These are phyloP conservation scores for Ennomos erosarius DNA, from an alignment of 2,888 invertebrate species.

Conservation along the genomic window DNA sequence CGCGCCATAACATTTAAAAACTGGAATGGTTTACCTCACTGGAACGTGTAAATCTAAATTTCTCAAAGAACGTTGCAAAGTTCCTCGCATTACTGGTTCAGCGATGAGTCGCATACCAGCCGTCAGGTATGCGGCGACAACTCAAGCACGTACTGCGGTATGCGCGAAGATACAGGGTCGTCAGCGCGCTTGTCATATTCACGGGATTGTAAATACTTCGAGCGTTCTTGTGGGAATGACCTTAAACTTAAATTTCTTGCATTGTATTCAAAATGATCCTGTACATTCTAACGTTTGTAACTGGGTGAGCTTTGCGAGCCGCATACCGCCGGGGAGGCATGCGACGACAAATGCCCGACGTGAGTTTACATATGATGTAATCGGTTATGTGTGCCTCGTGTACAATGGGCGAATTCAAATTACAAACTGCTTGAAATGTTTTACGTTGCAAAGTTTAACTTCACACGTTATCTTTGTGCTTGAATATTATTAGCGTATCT, in stretches of 20 bases:
- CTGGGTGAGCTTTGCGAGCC: slow-evolving; percentile 7
- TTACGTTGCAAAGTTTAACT: background rate
- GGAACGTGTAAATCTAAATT: background rate
- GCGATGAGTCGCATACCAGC: background rate
- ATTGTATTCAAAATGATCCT: background rate
- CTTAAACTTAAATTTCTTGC: slow-evolving; percentile 1
- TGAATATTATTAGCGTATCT: no score
- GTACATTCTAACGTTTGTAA: slow-evolving; percentile 15
- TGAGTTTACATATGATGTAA: slow-evolving; percentile 4
- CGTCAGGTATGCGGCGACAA: slow-evolving; percentile 4
- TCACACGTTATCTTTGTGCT: no score
- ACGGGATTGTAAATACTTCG: slow-evolving; percentile 5
- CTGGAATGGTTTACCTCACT: background rate
- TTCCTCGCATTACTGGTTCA: background rate
- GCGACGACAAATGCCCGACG: slow-evolving; percentile 9
- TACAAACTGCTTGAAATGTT: slow-evolving; percentile 6
- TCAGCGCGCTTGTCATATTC: background rate
- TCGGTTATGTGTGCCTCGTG: slow-evolving; percentile 5
- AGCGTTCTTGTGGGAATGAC: background rate
- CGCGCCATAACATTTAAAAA: no score
- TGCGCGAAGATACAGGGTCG: background rate
- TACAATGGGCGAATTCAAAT: slow-evolving; percentile 7
- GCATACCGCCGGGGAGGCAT: slow-evolving; percentile 7
- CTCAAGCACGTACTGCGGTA: background rate
- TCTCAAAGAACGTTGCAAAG: background rate